Conservation (phyloP, 2,113 vertebrate genomes). For the Mellivora capensis region DNA sequence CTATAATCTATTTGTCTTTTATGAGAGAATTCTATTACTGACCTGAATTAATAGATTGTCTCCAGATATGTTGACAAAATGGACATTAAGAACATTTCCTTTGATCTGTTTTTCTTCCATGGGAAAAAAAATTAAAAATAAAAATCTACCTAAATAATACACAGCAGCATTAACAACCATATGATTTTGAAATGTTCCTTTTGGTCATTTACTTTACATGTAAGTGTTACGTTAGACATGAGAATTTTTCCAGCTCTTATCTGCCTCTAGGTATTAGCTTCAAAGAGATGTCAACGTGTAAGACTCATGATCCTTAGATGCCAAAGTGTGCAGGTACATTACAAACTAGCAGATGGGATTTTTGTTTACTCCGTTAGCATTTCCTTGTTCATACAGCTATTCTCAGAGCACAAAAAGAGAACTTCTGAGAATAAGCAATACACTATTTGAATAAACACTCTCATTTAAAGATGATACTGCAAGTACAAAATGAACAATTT, state of each 20-base stretch:
- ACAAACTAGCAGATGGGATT: neutral
- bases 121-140: neutral
- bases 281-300: neutral
- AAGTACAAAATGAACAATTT: neutral
- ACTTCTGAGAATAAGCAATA: neutral
- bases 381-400: conserved; percentile 10
- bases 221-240: neutral
- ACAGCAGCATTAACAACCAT: conserved; percentile 57
- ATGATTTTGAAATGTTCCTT: neutral
- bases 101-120: conserved; percentile 52
- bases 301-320: neutral
- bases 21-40: conserved; percentile 56
- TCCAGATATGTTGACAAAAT: conserved; percentile 44
- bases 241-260: neutral
- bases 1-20: conserved; percentile 78
- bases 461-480: neutral
- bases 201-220: neutral
- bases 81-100: conserved; percentile 39
- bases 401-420: neutral
- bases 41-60: conserved; percentile 63
- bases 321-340: neutral
- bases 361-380: neutral
- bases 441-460: neutral
- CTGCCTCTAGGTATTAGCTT: neutral
- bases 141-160: conserved; percentile 42